A percentile compares a stretch with the other conserved stretches of the same genome.
phyloP scores from a whole-genome alignment of 2,113 vertebrate genomes.

The Brachypteracias leptosomus region DNA sequence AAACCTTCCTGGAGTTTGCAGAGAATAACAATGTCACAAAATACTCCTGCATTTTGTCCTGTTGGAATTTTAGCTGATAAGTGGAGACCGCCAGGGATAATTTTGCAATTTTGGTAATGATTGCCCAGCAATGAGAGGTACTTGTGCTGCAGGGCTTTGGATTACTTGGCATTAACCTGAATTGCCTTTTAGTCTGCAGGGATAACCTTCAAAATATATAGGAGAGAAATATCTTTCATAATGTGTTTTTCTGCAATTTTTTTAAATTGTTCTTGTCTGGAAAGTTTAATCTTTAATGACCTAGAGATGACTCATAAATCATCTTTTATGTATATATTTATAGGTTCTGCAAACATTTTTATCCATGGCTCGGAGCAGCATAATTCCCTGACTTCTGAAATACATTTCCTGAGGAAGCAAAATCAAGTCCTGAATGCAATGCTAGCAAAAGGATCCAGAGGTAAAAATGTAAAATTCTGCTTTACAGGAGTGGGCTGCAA shows the following conservation, averaged over 20 bases:
- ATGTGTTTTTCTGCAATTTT: constrained; percentile 40
- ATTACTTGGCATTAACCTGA: constrained; percentile 20
- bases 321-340: constrained; percentile 66
- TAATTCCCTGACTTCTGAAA: constrained; percentile 83
- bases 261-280: constrained; percentile 62
- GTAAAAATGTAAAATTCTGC: constrained; percentile 65
- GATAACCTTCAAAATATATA: constrained; percentile 11
- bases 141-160: not conserved
- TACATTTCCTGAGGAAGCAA: constrained; percentile 88
- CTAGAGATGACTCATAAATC: constrained; percentile 57
- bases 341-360: constrained; percentile 85
- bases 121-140: not conserved
- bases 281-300: constrained; percentile 59
- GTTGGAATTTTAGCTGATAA: not conserved
- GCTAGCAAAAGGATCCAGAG: constrained; percentile 83
- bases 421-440: constrained; percentile 87
- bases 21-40: not conserved
- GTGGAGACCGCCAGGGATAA: not conserved
- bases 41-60: not conserved
- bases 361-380: constrained; percentile 84
- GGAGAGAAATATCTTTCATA: constrained; percentile 46
- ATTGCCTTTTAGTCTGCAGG: constrained; percentile 24
- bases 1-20: not conserved
- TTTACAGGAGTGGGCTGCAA: not conserved
- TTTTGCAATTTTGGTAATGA: constrained; percentile 37